A percentile compares a stretch with the other conserved stretches of the same genome.
Conservation (phyloP, 2,797 vertebrate species). For the Thripadectes ignobilis region DNA sequence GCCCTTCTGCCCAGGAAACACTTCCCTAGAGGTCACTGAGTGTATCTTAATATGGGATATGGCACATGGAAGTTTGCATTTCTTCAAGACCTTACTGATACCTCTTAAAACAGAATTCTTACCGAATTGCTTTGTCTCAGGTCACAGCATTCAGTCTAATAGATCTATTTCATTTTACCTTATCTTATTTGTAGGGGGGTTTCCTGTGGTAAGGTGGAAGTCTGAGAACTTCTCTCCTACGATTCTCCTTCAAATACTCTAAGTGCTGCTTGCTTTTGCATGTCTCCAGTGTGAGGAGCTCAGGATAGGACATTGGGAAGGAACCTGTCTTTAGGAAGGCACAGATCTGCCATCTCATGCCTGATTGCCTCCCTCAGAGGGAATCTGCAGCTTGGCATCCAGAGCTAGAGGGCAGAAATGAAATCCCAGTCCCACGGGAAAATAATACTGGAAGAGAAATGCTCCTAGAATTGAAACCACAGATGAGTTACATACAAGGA, state of each 20-base stretch:
- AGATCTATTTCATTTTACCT: not conserved
- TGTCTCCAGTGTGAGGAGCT: not conserved
- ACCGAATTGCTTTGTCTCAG: not conserved
- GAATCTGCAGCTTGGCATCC: not conserved
- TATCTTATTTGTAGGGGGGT: not conserved
- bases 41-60: not conserved
- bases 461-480: not conserved
- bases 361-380: not conserved
- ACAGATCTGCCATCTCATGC: not conserved
- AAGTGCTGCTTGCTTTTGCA: not conserved
- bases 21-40: not conserved
- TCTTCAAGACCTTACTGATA: not conserved
- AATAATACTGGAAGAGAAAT: not conserved
- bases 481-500: rapidly evolving
- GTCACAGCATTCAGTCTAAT: not conserved
- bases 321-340: not conserved
- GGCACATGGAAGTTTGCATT: not conserved
- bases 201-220: not conserved
- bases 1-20: not conserved
- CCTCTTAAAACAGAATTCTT: not conserved
- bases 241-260: not conserved
- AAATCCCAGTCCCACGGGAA: not conserved
- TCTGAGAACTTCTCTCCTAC: not conserved
- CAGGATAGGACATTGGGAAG: not conserved
- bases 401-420: not conserved